These are phyloP conservation scores for Taeniopygia guttata DNA, from an alignment of 2,797 vertebrate species.

Conservation along the genomic window DNA sequence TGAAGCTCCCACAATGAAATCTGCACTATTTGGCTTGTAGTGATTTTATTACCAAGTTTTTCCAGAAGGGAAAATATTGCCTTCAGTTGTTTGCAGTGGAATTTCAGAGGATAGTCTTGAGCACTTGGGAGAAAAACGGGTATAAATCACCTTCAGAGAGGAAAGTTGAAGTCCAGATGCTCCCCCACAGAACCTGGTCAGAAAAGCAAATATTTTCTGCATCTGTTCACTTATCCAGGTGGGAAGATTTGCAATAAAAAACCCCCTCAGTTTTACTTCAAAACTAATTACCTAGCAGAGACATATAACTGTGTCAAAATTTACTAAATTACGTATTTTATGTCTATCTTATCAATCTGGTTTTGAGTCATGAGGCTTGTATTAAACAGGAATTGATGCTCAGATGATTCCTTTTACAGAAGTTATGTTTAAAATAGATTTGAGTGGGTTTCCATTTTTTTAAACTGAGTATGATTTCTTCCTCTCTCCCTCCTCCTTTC, in stretches of 20 bases:
- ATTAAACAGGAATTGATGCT: neutral
- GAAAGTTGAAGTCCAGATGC: neutral
- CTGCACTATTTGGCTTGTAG: neutral
- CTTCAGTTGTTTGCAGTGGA: neutral
- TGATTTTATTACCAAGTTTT: neutral
- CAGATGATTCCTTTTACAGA: constrained; percentile 22
- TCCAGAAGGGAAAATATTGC: neutral
- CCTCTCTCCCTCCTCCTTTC: neutral
- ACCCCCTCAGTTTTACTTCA: neutral
- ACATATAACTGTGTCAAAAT: neutral
- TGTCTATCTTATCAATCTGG: neutral
- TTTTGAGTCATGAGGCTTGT: neutral
- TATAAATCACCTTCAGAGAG: neutral
- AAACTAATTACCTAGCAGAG: neutral
- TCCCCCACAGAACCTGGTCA: neutral
- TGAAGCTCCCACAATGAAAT: neutral
- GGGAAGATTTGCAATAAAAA: neutral
- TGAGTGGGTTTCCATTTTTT: constrained; percentile 26
- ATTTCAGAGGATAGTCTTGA: neutral
- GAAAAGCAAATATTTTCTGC: neutral
- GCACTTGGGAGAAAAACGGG: neutral
- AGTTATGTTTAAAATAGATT: constrained; percentile 38
- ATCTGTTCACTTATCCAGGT: neutral
- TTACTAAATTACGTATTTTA: neutral
- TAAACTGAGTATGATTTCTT: constrained; percentile 34